These are phyloP conservation scores for Epinephelus malabaricus DNA, from an alignment of 2,797 vertebrate species.

Conservation along the genomic window DNA sequence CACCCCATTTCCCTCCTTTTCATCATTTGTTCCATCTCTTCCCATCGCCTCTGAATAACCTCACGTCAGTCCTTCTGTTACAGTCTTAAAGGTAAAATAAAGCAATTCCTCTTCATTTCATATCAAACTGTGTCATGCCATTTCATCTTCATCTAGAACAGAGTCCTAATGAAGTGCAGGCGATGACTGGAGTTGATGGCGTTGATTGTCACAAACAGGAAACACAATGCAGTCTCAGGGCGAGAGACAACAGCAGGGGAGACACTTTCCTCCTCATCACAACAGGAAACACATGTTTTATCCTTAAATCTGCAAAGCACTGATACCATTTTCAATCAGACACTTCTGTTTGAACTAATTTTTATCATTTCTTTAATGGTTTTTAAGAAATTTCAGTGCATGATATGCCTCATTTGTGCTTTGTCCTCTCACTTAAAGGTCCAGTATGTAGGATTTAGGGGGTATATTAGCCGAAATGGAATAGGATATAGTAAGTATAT, in stretches of 20 bases:
- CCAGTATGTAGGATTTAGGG: too few relatives aligned
- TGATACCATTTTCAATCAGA: too few relatives aligned
- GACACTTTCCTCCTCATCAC: slow-evolving; percentile 60
- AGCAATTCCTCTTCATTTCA: background rate
- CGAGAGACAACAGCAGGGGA: slow-evolving; percentile 56
- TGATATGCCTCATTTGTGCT: background rate
- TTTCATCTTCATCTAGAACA: slow-evolving; percentile 4
- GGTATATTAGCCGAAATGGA: too few relatives aligned
- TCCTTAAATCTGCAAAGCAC: too few relatives aligned
- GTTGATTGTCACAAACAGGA: slow-evolving; percentile 39
- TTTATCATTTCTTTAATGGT: background rate
- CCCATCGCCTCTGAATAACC: slow-evolving; percentile 24
- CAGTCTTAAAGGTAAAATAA: slow-evolving; percentile 9
- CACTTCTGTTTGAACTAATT: too few relatives aligned
- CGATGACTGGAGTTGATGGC: slow-evolving; percentile 54
- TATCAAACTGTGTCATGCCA: slow-evolving; percentile 13
- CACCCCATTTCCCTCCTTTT: slow-evolving; percentile 12
- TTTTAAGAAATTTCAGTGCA: too few relatives aligned
- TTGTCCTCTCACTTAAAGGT: background rate
- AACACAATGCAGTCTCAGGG: slow-evolving; percentile 65
- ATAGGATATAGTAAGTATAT: too few relatives aligned
- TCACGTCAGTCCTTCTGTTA: background rate
- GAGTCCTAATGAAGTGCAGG: slow-evolving; percentile 60
- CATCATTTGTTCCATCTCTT: slow-evolving; percentile 22
- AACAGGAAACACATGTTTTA: slow-evolving; percentile 50